Evolutionary conservation across 2,797 vertebrate genomes (phyloP).

Genomic region (Eutrigla gurnardus): DNA sequence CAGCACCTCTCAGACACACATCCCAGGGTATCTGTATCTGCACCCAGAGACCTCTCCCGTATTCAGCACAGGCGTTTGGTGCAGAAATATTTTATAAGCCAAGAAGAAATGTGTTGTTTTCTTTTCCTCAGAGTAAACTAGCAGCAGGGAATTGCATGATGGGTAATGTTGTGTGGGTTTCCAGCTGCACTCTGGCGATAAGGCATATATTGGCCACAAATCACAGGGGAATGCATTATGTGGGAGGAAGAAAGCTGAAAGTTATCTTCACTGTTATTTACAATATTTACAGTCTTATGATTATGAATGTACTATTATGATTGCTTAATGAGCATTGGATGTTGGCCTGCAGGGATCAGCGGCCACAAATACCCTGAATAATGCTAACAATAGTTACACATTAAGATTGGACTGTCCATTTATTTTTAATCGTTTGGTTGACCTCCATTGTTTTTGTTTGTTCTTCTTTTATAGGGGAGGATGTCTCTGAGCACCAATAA

Average conservation of each 20-base stretch:
- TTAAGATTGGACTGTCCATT: not conserved
- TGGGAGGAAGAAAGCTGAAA: slow-evolving; percentile 13
- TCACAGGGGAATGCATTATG: slow-evolving; percentile 1
- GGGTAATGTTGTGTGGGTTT: slow-evolving; percentile 22
- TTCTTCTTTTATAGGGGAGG: not conserved
- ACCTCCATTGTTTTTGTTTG: not conserved
- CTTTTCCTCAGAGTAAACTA: slow-evolving; percentile 20
- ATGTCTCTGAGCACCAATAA: not conserved
- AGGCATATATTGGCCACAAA: not conserved
- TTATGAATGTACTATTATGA: not conserved
- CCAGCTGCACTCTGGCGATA: slow-evolving; percentile 31
- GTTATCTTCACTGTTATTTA: not conserved
- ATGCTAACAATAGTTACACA: not conserved
- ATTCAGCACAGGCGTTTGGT: slow-evolving; percentile 47
- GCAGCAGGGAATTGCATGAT: slow-evolving; percentile 28
- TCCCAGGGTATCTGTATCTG: slow-evolving; percentile 67
- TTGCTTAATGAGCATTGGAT: slow-evolving; percentile 5
- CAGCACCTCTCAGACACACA: slow-evolving; percentile 54
- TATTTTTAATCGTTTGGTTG: not conserved
- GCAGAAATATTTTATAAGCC: slow-evolving; percentile 77
- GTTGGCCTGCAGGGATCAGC: not conserved
- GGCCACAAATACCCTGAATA: not conserved
- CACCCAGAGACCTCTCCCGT: slow-evolving; percentile 60
- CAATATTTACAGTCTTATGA: not conserved
- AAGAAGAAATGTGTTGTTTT: slow-evolving; percentile 33